Evolutionary conservation across 2,113 vertebrate genomes (phyloP).

Genomic region (Chiloscyllium plagiosum): DNA sequence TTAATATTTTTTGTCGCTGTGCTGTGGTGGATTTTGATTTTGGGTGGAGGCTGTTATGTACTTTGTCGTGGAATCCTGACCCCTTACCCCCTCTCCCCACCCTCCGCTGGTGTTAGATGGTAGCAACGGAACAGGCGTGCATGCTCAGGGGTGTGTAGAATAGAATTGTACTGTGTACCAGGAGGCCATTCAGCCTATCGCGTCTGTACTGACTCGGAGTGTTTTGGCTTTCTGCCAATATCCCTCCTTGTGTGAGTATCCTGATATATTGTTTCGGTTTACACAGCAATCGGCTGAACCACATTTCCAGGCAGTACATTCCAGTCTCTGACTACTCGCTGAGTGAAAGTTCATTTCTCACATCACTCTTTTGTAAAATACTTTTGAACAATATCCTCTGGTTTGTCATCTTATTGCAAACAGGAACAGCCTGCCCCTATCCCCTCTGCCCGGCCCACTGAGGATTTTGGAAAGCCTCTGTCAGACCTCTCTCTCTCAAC

Average conservation of each 20-base stretch:
- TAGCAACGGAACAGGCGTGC: not conserved
- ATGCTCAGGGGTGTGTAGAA: not conserved
- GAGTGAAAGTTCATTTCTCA: too few species aligned
- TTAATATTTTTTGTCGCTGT: not conserved
- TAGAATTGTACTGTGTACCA: not conserved
- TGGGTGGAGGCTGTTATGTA: not conserved
- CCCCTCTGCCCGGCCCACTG: not conserved
- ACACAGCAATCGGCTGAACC: too few species aligned
- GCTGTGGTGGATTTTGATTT: not conserved
- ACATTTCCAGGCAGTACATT: not conserved
- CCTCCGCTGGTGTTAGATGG: not conserved
- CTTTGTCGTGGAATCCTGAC: not conserved
- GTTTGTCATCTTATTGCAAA: not conserved
- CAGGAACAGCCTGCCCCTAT: not conserved
- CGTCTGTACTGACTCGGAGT: not conserved
- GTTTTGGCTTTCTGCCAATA: too few species aligned
- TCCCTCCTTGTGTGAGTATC: too few species aligned
- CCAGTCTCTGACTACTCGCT: not conserved
- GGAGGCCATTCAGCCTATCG: not conserved
- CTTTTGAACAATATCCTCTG: not conserved
- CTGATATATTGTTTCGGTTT: too few species aligned
- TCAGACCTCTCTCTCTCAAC: not conserved
- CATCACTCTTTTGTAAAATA: not conserved
- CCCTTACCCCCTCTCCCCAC: too few species aligned
- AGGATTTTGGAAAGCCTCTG: not conserved